Conservation (phyloP, 2,888 invertebrate species). For the Brenthis daphne region DNA sequence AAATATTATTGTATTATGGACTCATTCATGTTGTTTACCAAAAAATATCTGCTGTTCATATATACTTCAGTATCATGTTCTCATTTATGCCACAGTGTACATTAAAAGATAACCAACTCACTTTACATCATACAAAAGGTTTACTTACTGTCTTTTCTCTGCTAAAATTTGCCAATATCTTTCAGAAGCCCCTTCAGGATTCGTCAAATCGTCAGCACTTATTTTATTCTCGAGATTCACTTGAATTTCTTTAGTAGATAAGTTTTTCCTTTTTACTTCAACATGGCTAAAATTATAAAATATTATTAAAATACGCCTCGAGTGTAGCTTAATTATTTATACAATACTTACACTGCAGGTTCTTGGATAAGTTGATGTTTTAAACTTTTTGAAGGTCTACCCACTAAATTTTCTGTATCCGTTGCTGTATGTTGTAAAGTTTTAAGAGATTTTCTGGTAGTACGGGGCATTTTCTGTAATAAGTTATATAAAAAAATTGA, state of each 20-base stretch:
- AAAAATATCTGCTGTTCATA: too few relatives aligned
- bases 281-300: constrained; percentile 52
- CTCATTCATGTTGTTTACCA: too few relatives aligned
- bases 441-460: constrained; percentile 86
- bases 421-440: constrained; percentile 87
- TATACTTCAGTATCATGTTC: too few relatives aligned
- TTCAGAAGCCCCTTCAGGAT: constrained; percentile 85
- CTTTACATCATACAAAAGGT: background rate
- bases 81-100: too few relatives aligned
- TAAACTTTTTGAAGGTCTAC: constrained; percentile 79
- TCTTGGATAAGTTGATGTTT: constrained; percentile 79
- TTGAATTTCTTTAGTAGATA: constrained; percentile 84
- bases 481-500: background rate
- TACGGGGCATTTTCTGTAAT: constrained; percentile 69
- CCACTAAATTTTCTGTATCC: constrained; percentile 89
- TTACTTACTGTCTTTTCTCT: constrained; percentile 84
- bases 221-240: constrained; percentile 81
- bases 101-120: too few relatives aligned
- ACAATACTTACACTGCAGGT: constrained; percentile 64
- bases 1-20: background rate
- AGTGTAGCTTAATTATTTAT: background rate
- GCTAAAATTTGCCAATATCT: constrained; percentile 90
- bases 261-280: constrained; percentile 75
- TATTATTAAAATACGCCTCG: background rate
- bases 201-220: constrained; percentile 86